These are phyloP conservation scores for Heterocephalus glaber DNA, from an alignment of 2,113 vertebrate genomes.

Conservation along the genomic window DNA sequence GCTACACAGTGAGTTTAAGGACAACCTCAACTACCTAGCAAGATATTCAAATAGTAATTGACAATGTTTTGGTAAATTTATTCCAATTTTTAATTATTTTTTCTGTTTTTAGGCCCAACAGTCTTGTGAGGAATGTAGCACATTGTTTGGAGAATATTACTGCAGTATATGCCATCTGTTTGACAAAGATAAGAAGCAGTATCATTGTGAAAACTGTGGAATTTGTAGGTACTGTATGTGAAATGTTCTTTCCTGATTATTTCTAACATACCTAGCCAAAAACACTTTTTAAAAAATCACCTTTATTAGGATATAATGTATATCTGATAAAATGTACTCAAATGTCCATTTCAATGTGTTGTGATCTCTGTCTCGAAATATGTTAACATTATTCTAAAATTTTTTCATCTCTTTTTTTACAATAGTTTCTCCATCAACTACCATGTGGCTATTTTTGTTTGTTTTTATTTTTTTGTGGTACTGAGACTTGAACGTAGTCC, in stretches of 20 bases:
- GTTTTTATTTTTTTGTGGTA: background rate
- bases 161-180: slow-evolving; percentile 95
- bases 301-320: slow-evolving; percentile 23
- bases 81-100: slow-evolving; percentile 29
- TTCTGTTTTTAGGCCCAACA: slow-evolving; percentile 88
- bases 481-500: background rate
- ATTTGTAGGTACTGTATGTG: slow-evolving; percentile 93
- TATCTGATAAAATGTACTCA: background rate
- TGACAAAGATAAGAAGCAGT: slow-evolving; percentile 96
- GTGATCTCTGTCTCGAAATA: background rate
- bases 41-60: slow-evolving; percentile 45
- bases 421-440: background rate
- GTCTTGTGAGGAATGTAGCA: slow-evolving; percentile 89
- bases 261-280: background rate
- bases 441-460: background rate
- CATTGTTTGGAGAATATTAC: slow-evolving; percentile 95
- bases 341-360: background rate
- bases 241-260: background rate
- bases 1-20: background rate
- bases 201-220: slow-evolving; percentile 94
- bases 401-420: slow-evolving; percentile 1
- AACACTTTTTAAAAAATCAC: slow-evolving; percentile 29
- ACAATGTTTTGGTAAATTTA: slow-evolving; percentile 41
- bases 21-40: background rate
- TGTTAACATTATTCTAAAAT: slow-evolving; percentile 10